Conservation (phyloP, 2,113 vertebrate species). For the Notarius quadriscutis region DNA sequence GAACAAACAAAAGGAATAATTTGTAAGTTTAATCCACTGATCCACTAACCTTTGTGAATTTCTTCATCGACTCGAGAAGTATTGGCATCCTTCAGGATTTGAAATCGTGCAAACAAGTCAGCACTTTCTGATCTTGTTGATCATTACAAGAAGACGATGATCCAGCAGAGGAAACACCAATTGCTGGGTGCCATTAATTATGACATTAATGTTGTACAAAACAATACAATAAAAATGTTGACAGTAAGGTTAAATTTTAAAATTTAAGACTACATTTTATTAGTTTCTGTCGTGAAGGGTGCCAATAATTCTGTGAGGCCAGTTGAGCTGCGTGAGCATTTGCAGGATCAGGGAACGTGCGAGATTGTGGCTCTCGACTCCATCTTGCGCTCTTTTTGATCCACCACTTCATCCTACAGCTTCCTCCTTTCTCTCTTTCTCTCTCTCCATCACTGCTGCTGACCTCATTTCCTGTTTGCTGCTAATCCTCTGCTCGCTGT, state of each 20-base stretch:
- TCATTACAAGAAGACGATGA: not conserved
- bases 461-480: constrained; percentile 34
- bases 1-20: not conserved
- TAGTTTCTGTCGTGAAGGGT: too few species aligned
- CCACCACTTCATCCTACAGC: constrained; percentile 11
- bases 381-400: constrained; percentile 6
- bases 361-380: constrained; percentile 11
- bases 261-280: not conserved
- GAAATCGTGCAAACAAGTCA: not conserved
- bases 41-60: not conserved
- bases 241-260: too few species aligned
- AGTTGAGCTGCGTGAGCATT: not conserved
- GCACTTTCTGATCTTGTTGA: not conserved
- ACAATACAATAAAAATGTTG: not conserved
- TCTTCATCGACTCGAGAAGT: not conserved
- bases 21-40: not conserved
- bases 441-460: constrained; percentile 48
- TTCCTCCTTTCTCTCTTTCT: constrained; percentile 44
- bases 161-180: not conserved
- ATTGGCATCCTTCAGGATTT: not conserved
- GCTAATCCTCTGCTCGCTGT: not conserved
- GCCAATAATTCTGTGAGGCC: not conserved
- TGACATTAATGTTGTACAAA: not conserved
- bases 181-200: not conserved
- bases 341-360: not conserved